Base-by-base conservation (phyloP, 1,140 invertebrate species). In the Hylaeus volcanicus region DNA sequence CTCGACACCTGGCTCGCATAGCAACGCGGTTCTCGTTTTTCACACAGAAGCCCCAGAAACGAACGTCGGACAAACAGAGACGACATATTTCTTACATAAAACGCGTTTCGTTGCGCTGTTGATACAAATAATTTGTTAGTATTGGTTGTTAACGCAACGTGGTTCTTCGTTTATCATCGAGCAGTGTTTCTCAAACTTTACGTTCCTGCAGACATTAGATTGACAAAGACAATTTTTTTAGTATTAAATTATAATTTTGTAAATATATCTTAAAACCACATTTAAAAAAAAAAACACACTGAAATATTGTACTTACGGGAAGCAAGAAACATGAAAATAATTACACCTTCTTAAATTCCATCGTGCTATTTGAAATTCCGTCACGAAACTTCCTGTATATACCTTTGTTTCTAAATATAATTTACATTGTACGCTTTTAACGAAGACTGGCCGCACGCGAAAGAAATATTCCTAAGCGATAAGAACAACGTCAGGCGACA, bases 1-100 rank as follows among this genome's bases (percentile, higher is more conserved):
- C 51, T 39, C 76, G 69, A 79, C 51, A 65, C 60, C 51, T 73
- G 69, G 60, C 68, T 39, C 69, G 41, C 61, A 79, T 55, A n/a
- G 71, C 63, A 79, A 79, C 64, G 41, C 15, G 8, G 41, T 43
- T 73, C 51, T 9, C 8, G 60, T 79, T 72, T 73, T 73, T 64
- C 48, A 45, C 14, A 11, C 41, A 56, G 39, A 45, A 48, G 41
- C 14, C 43, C 5, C 14, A 39, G 6, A 53, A 53, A 12, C 9
- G 12, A 53, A 12, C 14, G 12, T 5, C 11, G 39, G 11, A n/a
- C 39, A 37, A 78, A 78, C 8, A 11, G 15, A 53, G 9, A 12
- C 56, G 53, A n/a, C 14, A 43, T 14, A 41, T 41, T 66, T 66
- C 2, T 5, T 58, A 26, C 4, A 58, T 58, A 6, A n/a, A 58